Percentiles rank a stretch among this genome's conserved stretches.
phyloP scores from a whole-genome alignment of 2,797 vertebrate species.

The Myotis daubentonii region DNA sequence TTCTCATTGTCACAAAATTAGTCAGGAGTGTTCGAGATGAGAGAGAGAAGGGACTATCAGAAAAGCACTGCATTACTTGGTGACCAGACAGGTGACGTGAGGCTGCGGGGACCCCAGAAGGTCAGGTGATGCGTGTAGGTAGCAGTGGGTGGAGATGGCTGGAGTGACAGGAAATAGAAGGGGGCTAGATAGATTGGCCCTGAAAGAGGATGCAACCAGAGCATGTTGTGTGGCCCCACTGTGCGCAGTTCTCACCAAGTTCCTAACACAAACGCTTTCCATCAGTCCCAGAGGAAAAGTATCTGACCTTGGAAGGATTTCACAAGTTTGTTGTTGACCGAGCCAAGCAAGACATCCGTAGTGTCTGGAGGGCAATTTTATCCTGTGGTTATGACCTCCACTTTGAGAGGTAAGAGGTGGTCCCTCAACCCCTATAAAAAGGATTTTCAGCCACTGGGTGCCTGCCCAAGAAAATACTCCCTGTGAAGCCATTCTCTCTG shows the following conservation, averaged over 20 bases:
- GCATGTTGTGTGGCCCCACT: fast-evolving
- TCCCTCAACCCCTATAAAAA: not conserved
- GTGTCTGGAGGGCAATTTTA: constrained; percentile 97
- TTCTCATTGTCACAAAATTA: not conserved
- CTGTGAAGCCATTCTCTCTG: not conserved
- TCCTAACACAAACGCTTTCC: not conserved
- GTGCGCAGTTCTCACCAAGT: not conserved
- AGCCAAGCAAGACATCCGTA: constrained; percentile 98
- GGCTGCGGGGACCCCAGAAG: no score
- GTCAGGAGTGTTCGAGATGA: not conserved
- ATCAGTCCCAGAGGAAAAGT: constrained; percentile 96
- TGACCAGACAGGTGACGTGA: not conserved
- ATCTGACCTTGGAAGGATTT: constrained; percentile 96
- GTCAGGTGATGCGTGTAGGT: fast-evolving
- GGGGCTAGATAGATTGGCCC: not conserved
- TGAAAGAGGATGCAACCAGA: not conserved
- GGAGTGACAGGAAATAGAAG: fast-evolving
- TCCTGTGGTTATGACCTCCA: constrained; percentile 98
- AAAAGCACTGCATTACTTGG: not conserved
- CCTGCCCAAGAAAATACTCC: not conserved
- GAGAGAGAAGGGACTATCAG: not conserved
- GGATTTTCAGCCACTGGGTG: not conserved
- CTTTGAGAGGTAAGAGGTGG: constrained; percentile 92
- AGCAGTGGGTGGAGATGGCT: no score
- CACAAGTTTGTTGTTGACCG: constrained; percentile 96